Conservation (phyloP, 53 echinoderm and acorn worm genomes). For the Luidia sarsii region DNA sequence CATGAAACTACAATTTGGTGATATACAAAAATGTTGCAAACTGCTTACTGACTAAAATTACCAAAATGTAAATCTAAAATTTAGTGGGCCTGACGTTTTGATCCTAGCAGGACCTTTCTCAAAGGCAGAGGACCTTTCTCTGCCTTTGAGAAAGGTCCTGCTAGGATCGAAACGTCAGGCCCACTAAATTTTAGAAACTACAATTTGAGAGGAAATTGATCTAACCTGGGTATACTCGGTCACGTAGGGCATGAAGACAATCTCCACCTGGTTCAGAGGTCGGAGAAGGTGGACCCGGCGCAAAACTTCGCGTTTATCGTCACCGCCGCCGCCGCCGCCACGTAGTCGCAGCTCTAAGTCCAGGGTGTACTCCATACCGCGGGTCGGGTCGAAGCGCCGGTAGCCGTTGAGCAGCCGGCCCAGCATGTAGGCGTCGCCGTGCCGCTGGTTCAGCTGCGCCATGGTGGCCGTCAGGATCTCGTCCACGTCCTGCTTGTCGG, state of each 20-base stretch:
- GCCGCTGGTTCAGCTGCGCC: slow-evolving; percentile 82
- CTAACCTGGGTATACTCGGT: slow-evolving; percentile 92
- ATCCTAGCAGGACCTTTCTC: too few relatives aligned
- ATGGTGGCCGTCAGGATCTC: slow-evolving; percentile 91
- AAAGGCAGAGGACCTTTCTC: too few relatives aligned
- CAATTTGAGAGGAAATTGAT: too few relatives aligned
- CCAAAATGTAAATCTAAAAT: too few relatives aligned
- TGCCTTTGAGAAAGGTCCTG: too few relatives aligned
- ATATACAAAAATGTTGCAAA: too few relatives aligned
- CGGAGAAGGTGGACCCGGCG: slow-evolving; percentile 87
- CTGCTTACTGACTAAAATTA: too few relatives aligned
- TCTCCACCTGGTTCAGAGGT: slow-evolving; percentile 91
- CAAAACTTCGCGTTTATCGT: slow-evolving; percentile 89
- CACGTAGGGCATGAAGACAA: slow-evolving; percentile 96
- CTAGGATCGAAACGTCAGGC: too few relatives aligned
- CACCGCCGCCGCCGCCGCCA: too few relatives aligned
- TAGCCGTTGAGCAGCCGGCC: slow-evolving; percentile 93
- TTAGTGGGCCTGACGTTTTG: too few relatives aligned
- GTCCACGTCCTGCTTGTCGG: slow-evolving; percentile 93
- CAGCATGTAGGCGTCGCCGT: slow-evolving; percentile 84
- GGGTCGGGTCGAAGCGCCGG: slow-evolving; percentile 86
- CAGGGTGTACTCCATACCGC: slow-evolving; percentile 96
- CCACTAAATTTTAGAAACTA: too few relatives aligned
- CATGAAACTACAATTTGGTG: too few relatives aligned
- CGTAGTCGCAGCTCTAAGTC: slow-evolving; percentile 90